These are phyloP conservation scores for Sebastes taczanowskii DNA, from an alignment of 2,797 vertebrate genomes.

Conservation along the genomic window DNA sequence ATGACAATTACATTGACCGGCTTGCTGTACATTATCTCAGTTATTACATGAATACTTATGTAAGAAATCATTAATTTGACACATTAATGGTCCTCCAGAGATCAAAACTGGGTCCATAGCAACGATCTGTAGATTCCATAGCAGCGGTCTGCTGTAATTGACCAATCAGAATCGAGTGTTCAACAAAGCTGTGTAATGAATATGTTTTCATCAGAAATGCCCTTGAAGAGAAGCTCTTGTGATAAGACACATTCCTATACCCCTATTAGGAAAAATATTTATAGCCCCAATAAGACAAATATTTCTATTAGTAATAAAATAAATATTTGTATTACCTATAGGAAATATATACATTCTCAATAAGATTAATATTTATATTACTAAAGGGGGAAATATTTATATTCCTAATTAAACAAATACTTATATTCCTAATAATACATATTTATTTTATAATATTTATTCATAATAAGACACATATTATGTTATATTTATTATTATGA, in stretches of 20 bases:
- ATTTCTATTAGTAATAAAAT: background rate
- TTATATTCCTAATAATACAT: background rate
- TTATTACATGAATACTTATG: no score
- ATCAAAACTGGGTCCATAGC: no score
- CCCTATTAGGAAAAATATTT: background rate
- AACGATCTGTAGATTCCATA: no score
- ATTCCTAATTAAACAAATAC: background rate
- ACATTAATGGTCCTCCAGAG: rapidly evolving
- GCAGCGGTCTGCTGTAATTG: no score
- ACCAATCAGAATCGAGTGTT: no score
- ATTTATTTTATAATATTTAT: background rate
- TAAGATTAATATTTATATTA: background rate
- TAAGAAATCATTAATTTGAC: no score
- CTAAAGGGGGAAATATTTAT: background rate
- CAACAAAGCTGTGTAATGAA: no score
- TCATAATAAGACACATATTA: background rate
- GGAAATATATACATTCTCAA: background rate
- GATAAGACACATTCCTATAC: background rate
- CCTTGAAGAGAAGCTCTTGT: background rate
- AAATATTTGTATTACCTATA: background rate
- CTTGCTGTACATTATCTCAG: no score
- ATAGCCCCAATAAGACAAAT: background rate
- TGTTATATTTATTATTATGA: no score
- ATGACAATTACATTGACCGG: no score
- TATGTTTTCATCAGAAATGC: background rate